These are phyloP conservation scores for Leptura quadrifasciata DNA, from an alignment of 2,888 invertebrate species.

Conservation along the genomic window DNA sequence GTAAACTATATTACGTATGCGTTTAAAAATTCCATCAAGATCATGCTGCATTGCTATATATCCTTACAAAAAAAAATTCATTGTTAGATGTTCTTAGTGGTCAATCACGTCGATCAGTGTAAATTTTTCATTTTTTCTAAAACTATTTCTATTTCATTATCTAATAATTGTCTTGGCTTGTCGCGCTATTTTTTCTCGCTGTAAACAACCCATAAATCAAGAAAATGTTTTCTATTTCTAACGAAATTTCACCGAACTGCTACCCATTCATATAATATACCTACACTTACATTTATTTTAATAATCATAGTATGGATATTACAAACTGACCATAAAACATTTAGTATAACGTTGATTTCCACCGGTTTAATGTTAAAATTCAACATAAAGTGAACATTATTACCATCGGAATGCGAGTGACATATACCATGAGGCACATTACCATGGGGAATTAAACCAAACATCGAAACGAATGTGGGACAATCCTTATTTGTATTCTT, in stretches of 20 bases:
- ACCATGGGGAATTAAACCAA: conserved; percentile 18
- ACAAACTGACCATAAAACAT: not conserved
- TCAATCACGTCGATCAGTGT: too few relatives aligned
- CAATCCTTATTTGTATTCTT: conserved; percentile 39
- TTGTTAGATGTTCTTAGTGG: too few relatives aligned
- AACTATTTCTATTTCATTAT: too few relatives aligned
- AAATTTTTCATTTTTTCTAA: too few relatives aligned
- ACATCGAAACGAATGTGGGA: conserved; percentile 36
- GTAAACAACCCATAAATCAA: not conserved
- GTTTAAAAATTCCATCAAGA: too few relatives aligned
- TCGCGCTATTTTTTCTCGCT: too few relatives aligned
- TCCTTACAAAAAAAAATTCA: too few relatives aligned
- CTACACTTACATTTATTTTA: not conserved
- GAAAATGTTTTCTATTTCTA: too few relatives aligned
- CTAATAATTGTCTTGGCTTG: too few relatives aligned
- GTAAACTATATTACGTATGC: too few relatives aligned
- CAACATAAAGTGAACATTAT: not conserved
- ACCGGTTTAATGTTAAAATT: not conserved
- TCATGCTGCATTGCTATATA: too few relatives aligned
- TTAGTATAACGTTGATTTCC: not conserved
- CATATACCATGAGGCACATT: conserved; percentile 14
- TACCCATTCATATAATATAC: not conserved
- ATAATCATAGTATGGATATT: not conserved
- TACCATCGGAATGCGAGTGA: conserved; percentile 22
- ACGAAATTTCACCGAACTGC: not conserved